Conservation (phyloP, 2,113 vertebrate species). For the Amblyornis subalaris region DNA sequence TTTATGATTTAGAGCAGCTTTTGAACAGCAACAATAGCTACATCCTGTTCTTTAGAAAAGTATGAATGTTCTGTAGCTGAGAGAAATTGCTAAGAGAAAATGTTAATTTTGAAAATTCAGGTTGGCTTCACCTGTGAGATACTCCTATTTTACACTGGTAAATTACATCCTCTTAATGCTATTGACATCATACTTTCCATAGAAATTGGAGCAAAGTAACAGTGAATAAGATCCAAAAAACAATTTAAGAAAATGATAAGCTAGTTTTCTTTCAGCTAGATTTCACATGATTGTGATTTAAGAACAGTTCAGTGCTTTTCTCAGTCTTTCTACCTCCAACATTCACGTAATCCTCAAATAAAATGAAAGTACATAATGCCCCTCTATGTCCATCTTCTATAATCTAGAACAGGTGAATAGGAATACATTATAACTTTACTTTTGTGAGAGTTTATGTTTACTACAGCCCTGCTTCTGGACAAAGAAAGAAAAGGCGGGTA, state of each 20-base stretch:
- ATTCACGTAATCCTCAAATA: background rate
- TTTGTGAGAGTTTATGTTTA: background rate
- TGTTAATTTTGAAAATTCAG: constrained; percentile 16
- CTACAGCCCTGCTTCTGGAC: background rate
- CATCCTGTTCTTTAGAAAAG: background rate
- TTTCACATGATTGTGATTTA: background rate
- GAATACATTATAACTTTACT: background rate
- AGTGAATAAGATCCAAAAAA: background rate
- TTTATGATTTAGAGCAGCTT: background rate
- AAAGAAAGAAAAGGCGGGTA: background rate
- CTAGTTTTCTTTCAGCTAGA: background rate
- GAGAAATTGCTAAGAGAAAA: constrained; percentile 21
- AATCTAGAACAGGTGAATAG: background rate
- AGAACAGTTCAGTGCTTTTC: background rate
- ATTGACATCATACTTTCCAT: background rate
- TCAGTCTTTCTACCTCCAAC: background rate
- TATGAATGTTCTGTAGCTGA: background rate
- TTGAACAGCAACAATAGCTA: background rate
- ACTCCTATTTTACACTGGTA: background rate
- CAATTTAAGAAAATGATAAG: background rate
- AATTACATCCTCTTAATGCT: background rate
- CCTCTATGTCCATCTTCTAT: background rate
- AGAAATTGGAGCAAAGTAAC: background rate
- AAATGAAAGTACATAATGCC: background rate
- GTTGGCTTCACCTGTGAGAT: constrained; percentile 5